Evolutionary conservation across 64 coral and sea anemone genomes (phyloP).

Genomic region (Stylophora pistillata): DNA sequence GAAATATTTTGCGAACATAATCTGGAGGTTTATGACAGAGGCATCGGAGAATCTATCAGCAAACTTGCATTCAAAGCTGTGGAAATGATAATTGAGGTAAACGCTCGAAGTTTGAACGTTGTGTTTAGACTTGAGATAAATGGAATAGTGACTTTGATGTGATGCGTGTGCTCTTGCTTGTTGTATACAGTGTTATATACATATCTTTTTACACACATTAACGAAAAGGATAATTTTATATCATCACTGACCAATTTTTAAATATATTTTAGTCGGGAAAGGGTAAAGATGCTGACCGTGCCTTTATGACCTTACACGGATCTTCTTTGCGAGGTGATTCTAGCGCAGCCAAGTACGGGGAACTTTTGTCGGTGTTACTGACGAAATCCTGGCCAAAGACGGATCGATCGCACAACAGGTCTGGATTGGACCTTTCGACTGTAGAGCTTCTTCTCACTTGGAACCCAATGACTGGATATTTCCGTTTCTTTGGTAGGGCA

Average conservation of each 20-base stretch:
- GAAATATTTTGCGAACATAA: neutral
- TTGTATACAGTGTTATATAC: no score
- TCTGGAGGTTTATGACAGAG: constrained; percentile 4
- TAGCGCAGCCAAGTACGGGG: neutral
- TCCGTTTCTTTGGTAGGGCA: constrained; percentile 5
- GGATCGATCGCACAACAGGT: neutral
- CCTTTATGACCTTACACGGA: neutral
- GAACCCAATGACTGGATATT: constrained; percentile 33
- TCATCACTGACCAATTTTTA: no score
- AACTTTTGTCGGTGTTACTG: constrained; percentile 18
- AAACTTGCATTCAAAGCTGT: constrained; percentile 23
- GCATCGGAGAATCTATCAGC: neutral
- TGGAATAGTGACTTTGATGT: neutral
- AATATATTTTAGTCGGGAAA: neutral
- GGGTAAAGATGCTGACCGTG: neutral
- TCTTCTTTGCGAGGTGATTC: neutral
- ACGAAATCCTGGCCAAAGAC: constrained; percentile 9
- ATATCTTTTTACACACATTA: no score
- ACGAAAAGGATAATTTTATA: no score
- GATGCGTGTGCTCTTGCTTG: no score
- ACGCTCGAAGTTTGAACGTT: neutral
- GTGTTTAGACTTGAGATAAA: neutral
- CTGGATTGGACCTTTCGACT: neutral
- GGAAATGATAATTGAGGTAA: neutral
- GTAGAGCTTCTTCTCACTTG: constrained; percentile 33